Conservation (phyloP, 2,888 invertebrate genomes). For the Orthosia incerta region DNA sequence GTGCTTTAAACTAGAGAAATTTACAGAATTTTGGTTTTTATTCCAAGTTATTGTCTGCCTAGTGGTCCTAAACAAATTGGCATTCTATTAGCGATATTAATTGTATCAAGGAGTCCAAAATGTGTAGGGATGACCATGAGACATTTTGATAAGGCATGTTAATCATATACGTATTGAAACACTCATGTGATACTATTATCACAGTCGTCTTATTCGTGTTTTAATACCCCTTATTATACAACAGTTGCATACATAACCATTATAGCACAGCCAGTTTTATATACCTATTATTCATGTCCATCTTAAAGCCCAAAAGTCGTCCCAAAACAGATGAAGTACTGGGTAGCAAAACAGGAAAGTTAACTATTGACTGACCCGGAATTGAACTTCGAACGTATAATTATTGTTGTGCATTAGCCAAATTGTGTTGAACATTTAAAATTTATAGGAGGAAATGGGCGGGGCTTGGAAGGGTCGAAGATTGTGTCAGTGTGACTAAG, state of each 20-base stretch:
- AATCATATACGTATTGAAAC: background rate
- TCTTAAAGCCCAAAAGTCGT: background rate
- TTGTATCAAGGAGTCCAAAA: no score
- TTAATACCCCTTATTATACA: no score
- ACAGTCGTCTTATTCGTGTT: no score
- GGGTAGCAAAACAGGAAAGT: constrained; percentile 2
- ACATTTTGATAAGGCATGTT: background rate
- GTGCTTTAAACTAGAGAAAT: background rate
- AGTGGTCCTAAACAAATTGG: no score
- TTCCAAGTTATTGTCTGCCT: background rate
- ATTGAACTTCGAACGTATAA: constrained; percentile 39
- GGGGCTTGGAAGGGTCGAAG: constrained; percentile 20
- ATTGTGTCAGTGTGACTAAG: background rate
- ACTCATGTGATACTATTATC: no score
- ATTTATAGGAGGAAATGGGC: constrained; percentile 54
- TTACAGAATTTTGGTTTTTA: background rate
- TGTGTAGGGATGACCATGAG: no score
- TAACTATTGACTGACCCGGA: constrained; percentile 30
- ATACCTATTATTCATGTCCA: no score
- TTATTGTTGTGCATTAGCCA: constrained; percentile 55
- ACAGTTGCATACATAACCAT: no score
- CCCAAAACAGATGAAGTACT: background rate
- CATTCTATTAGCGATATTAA: no score
- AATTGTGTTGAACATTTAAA: constrained; percentile 61
- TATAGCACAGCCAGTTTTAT: no score